Evolutionary conservation across 2,113 vertebrate genomes (phyloP), one percentile per base, ranked within the genome.

Genomic region (Oxyura jamaicensis): DNA sequence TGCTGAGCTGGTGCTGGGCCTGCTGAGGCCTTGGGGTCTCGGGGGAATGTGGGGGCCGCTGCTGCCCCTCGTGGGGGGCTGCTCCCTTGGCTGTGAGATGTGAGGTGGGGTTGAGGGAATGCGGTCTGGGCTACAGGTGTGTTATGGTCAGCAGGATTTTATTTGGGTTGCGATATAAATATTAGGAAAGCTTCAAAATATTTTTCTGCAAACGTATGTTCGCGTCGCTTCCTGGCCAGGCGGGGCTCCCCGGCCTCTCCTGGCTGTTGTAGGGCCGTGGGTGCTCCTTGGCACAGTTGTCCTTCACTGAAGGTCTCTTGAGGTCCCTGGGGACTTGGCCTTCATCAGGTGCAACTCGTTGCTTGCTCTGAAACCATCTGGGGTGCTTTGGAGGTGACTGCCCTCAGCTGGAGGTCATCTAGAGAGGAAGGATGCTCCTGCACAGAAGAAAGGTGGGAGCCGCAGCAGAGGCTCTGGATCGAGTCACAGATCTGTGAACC

Each of bases 261-360:
- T 2, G 4, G 4, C 20, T 6, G 4, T 10, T 26, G 4, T 1
- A 1, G 36, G 23, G 58, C 39, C 5, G 1, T 22, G 7, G 4
- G 15, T 22, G 36, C 50, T 65, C 3, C 0, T 21, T 42, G 36
- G 67, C 46, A 13, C 10, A 3, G 12, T 39, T n/a, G 26, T 19
- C 0, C 3, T 20, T 22, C 10, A 0, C 3, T 6, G 0, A 10
- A n/a, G 22, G 21, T 46, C 17, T 21, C 23, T 10, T 10, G 44
- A 35, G 21, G 13, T 2, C 25, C 7, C 0, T 0, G 2, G 52
- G 42, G 44, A 8, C 20, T 20, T 4, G 46, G 15, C n/a, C 1
- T 0, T 31, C 21, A 6, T 35, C 21, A 28, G 42, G 14, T 46
- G 5, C 25, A 8, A 44, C 21, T 33, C 12, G 2, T 13, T 0